Base-by-base conservation (phyloP, 2,797 vertebrate species). In the Epinephelus malabaricus region DNA sequence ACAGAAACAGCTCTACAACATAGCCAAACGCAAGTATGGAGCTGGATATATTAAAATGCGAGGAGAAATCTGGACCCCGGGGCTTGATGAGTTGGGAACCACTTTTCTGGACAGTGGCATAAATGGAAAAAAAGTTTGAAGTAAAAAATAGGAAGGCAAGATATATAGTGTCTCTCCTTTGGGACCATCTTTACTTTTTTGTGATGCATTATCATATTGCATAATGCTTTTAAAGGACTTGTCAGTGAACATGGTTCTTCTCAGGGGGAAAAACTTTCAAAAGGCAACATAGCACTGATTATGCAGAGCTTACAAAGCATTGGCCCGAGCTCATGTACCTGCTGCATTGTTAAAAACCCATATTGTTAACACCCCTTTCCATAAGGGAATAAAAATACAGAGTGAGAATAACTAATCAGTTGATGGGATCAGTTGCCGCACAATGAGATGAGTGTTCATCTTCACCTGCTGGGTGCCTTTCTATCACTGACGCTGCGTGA, bases 401-500 rank as follows among this genome's bases (percentile, higher is more conserved):
- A 19, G 25, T 34, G 23, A 68, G 38, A 70, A 69, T 47, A 69
- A 68, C 64, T 55, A 53, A 78, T 87, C 50, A 80, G 68, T 65
- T n/a, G 77, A 81, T 78, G 59, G 83, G 66, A 68, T 65, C 23
- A 49, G 30, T 56, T 78, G 46, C 23, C 10, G 1, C 46, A 74
- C 64, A 74, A 71, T 51, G 63, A 72, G 50, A 78, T 51, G 74
- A 82, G 73, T 76, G 68, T 58, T 83, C 69, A 34, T 69, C 59
- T 69, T 59, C 49, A 53, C 84, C 85, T 43, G 78, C 76, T 72
- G 82, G 55, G 82, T 69, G 64, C 64, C 72, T 69, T 53, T 77
- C 54, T 53, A 64, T 76, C 54, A 64, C 66, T 70, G 43, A 27
- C 73, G 60, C 67, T 54, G 62, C 65, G 51, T 75, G 56, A 59